Base-by-base conservation (phyloP, 2,797 vertebrate species). In the Coracias cyanogaster region DNA sequence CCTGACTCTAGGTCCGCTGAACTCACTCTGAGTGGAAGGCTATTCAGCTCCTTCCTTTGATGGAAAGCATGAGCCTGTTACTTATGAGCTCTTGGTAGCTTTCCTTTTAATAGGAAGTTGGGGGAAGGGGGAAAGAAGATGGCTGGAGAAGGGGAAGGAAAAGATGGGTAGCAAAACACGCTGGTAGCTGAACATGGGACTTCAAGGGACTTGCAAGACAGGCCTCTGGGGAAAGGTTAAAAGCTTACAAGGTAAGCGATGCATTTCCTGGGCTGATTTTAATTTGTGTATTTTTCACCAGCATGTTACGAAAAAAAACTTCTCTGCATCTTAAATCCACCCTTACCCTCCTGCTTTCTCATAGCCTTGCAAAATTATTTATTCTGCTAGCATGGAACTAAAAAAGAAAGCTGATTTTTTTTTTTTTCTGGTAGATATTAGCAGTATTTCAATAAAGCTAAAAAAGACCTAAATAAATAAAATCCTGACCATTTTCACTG, bases 41-140 rank as follows among this genome's bases (percentile, higher is more conserved):
- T 71, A 88, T 95, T 96, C 95, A 92, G 83, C 39, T 18, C 77
- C 21, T 77, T 15, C 24, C 60, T 95, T 94, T 95, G 95, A 96
- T 21, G 92, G 84, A 87, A 93, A 76, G 84, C 86, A 74, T 25
- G 19, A 85, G 74, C 37, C 82, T 88, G 70, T 58, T 73, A 48
- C 87, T 95, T 58, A 19, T 1, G 45, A 86, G 86, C 76, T 80
- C 91, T 35, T n/a, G 12, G 60, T 17, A 54, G 71, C 57, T 78
- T 54, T 89, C 74, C 81, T 84, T 94, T 92, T 87, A 37, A 88
- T 83, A 78, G 86, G 15, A 83, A 77, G 13, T 18, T 86, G 79
- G 92, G 83, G 91, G 83, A 84, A 84, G 91, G 81, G 80, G 55
- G 13, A 51, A 65, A n/a, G 41, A 64, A 51, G 61, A 76, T 43